Conservation (phyloP, 2,888 invertebrate species). For the Drosophila bunnanda region DNA sequence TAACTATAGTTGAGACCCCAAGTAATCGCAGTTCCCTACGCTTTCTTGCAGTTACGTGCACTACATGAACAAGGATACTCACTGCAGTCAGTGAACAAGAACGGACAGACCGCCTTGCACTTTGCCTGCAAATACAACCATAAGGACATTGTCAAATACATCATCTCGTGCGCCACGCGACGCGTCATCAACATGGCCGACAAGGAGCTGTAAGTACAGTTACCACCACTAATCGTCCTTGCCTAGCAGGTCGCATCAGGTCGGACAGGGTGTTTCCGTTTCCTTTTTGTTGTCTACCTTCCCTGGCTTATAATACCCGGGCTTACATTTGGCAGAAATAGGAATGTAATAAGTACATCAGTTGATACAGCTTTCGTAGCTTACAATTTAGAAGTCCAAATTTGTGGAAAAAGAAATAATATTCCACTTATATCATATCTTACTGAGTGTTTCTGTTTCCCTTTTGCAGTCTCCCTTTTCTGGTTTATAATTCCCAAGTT, state of each 20-base stretch:
- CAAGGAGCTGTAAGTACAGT: conserved; percentile 89
- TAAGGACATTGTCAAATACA: conserved; percentile 94
- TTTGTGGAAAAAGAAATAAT: too few relatives aligned
- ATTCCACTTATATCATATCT: too few relatives aligned
- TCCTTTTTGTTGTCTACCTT: background rate
- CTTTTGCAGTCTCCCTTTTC: background rate
- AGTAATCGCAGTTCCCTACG: background rate
- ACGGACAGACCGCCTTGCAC: conserved; percentile 96
- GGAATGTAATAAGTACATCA: too few relatives aligned
- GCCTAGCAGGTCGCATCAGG: background rate
- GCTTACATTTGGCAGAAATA: background rate
- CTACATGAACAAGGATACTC: conserved; percentile 93
- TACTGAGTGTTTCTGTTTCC: background rate
- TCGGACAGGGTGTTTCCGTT: background rate
- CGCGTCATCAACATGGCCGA: conserved; percentile 94
- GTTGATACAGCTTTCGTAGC: background rate
- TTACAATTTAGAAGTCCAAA: too few relatives aligned
- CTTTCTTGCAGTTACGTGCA: conserved; percentile 89
- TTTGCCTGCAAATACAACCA: conserved; percentile 94
- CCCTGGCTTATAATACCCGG: background rate
- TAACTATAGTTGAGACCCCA: background rate
- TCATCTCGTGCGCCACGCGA: conserved; percentile 93
- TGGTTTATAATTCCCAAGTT: background rate
- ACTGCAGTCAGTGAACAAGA: conserved; percentile 91
- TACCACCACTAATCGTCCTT: background rate